phyloP scores from a whole-genome alignment of 2,797 vertebrate genomes.

The Corythornis leucogaster region DNA sequence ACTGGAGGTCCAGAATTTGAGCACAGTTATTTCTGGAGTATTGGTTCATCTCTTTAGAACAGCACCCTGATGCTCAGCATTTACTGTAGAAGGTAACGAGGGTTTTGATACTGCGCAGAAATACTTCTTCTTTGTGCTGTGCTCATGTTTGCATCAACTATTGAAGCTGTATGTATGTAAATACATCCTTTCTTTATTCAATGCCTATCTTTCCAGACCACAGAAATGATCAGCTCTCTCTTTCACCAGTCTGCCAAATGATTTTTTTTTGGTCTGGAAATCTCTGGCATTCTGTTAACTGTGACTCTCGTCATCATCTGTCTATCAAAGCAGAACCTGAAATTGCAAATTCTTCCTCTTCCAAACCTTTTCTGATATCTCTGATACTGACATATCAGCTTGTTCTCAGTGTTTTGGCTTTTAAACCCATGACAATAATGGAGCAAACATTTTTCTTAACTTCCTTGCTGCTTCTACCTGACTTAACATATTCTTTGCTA shows the following conservation, averaged over 20 bases:
- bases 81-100: neutral
- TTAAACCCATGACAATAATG: neutral
- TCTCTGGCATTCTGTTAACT: neutral
- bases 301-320: neutral
- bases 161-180: neutral
- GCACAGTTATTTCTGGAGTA: neutral
- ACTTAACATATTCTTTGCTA: neutral
- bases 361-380: neutral
- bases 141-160: neutral
- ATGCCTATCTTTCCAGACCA: neutral
- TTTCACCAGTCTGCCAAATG: neutral
- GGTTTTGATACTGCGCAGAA: neutral
- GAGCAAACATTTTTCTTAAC: neutral
- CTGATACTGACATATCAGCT: neutral
- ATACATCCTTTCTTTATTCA: neutral
- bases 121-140: neutral
- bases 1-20: neutral
- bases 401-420: neutral
- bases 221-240: neutral
- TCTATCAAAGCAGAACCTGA: neutral
- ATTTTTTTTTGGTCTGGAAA: neutral
- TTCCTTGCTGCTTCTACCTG: neutral
- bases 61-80: neutral
- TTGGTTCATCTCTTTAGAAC: neutral
- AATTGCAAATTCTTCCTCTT: neutral